These are phyloP conservation scores for Rhinichthys osculus DNA, from an alignment of 2,797 vertebrate genomes.

Conservation along the genomic window DNA sequence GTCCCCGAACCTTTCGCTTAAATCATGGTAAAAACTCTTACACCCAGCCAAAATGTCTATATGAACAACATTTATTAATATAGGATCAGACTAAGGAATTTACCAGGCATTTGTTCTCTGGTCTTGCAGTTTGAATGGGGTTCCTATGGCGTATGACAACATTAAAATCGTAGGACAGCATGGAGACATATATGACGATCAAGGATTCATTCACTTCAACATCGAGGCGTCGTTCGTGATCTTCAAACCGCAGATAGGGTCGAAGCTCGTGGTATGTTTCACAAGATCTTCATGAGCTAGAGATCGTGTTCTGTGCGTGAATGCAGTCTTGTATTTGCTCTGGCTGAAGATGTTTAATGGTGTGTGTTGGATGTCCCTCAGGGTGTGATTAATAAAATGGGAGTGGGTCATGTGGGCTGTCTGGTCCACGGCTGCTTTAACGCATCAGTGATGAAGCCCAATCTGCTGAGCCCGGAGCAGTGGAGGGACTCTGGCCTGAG, in stretches of 20 bases:
- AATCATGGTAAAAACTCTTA: background rate
- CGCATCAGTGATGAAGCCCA: slow-evolving; percentile 90
- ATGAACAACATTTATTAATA: background rate
- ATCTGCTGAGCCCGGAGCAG: slow-evolving; percentile 77
- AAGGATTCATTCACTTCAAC: slow-evolving; percentile 92
- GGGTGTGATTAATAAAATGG: slow-evolving; percentile 94
- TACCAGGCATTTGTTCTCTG: background rate
- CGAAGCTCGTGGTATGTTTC: slow-evolving; percentile 86
- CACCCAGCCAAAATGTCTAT: background rate
- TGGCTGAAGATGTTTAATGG: background rate
- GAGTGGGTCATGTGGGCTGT: slow-evolving; percentile 89
- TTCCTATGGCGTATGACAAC: slow-evolving; percentile 90
- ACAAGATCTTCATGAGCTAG: background rate
- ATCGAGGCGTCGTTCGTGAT: slow-evolving; percentile 89
- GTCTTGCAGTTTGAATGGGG: slow-evolving; percentile 84
- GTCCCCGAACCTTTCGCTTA: background rate
- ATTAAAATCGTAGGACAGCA: slow-evolving; percentile 83
- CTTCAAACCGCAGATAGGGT: slow-evolving; percentile 85
- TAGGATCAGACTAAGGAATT: background rate
- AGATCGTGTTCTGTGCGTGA: background rate
- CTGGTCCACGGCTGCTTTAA: slow-evolving; percentile 96
- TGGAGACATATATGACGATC: slow-evolving; percentile 91
- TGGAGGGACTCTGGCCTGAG: slow-evolving; percentile 85
- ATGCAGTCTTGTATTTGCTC: background rate
- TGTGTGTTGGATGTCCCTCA: slow-evolving; percentile 61